Evolutionary conservation across 1,140 invertebrate genomes (phyloP), one percentile per base, ranked within the genome.

Genomic region (Rhyacophila brunnea): DNA sequence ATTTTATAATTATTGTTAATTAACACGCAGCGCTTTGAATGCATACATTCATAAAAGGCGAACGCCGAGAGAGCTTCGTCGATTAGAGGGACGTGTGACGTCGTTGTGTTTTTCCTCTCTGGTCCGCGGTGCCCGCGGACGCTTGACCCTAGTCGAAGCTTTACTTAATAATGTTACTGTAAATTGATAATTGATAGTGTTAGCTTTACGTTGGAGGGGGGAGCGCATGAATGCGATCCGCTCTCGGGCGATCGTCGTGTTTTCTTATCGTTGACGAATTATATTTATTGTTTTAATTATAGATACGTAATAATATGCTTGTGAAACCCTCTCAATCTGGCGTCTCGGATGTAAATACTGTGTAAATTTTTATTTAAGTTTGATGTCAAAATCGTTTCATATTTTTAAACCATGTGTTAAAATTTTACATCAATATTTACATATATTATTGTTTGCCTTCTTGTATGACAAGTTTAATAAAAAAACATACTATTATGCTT

Each of bases 401-500:
- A n/a, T 17, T 46, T 19, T 46, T 19, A 6, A n/a, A 15, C 6
- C 4, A 15, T 19, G 18, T 28, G 23, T 28, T 28, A 28, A 28
- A 28, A 28, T 28, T 28, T 28, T 28, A 28, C 23, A 28, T 28
- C 23, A 9, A 28, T 28, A 9, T 28, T 28, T 28, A 28, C 23
- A 28, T 28, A 28, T 9, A 28, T 58, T 59, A 47, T 59, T 42
- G 57, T 59, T 59, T 59, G 57, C 57, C 43, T 52, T 28, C 23
- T 28, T 59, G 57, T 59, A 59, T 59, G 48, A 59, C 48, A 45
- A 35, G 15, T 40, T n/a, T 52, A 52, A 42, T 59, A 46, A 52
- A 59, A 43, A 52, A 59, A 59, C 40, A 49, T 50, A 47, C 52
- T 48, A 59, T 59, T 59, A 59, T 59, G 57, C 57, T 59, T 59